A percentile compares a stretch with the other conserved stretches of the same genome.
Conservation (phyloP, 2,113 vertebrate genomes). For the Lycocorax pyrrhopterus region DNA sequence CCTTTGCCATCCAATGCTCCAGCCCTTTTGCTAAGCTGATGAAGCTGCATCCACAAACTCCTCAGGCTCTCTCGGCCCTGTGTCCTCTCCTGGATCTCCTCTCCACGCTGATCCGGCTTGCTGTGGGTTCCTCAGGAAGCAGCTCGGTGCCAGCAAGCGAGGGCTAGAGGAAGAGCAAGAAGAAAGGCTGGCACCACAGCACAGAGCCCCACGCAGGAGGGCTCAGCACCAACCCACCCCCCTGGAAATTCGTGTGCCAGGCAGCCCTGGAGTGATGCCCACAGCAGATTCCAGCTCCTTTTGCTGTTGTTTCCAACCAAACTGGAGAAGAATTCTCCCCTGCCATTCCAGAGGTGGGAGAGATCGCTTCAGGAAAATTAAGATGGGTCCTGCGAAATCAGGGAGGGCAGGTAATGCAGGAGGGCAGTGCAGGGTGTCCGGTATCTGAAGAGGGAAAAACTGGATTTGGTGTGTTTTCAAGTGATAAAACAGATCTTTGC, state of each 20-base stretch:
- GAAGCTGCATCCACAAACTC: neutral
- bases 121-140: slow-evolving; percentile 1
- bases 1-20: neutral
- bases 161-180: neutral
- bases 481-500: neutral
- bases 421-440: neutral
- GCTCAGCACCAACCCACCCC: neutral
- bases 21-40: neutral
- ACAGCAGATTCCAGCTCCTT: neutral
- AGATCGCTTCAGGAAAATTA: neutral
- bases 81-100: neutral
- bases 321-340: neutral
- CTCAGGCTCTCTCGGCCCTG: neutral
- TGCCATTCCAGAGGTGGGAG: accelerated
- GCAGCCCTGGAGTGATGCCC: neutral
- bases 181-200: neutral
- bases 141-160: neutral
- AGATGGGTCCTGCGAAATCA: neutral
- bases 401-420: neutral
- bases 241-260: neutral
- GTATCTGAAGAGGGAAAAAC: neutral
- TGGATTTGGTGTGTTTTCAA: neutral
- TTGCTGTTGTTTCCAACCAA: neutral
- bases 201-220: neutral
- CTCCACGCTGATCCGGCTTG: neutral